Percentiles rank a stretch among this genome's conserved stretches.
Conservation (phyloP, 2,113 vertebrate species). For the Hippocampus barbouri region DNA sequence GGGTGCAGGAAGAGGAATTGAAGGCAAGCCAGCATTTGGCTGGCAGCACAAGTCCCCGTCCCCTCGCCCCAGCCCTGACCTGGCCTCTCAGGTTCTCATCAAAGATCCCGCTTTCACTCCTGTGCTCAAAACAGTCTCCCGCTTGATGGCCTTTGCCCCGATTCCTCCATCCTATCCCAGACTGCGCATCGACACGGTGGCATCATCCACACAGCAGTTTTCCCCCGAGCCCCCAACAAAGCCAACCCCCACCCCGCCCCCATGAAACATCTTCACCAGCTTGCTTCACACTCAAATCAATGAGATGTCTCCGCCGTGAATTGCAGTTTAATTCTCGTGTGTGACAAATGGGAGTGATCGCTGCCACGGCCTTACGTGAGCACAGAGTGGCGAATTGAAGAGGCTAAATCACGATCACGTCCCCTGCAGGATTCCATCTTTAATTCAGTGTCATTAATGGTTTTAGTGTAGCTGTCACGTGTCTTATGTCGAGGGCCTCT, state of each 20-base stretch:
- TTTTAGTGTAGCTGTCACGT: slow-evolving; percentile 43
- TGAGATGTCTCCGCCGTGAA: slow-evolving; percentile 38
- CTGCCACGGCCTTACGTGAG: slow-evolving; percentile 32
- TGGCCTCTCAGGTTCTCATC: slow-evolving; percentile 49
- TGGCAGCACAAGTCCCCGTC: slow-evolving; percentile 50
- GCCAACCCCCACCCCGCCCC: slow-evolving; percentile 25
- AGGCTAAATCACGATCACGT: slow-evolving; percentile 49
- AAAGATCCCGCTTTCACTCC: slow-evolving; percentile 28
- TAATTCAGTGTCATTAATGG: slow-evolving; percentile 55
- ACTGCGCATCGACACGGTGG: slow-evolving; percentile 23
- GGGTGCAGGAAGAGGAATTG: slow-evolving; percentile 56
- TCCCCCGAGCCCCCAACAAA: slow-evolving; percentile 39
- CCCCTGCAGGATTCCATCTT: slow-evolving; percentile 29
- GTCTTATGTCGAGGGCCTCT: slow-evolving; percentile 23
- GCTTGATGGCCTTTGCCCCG: slow-evolving; percentile 23
- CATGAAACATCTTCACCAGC: slow-evolving; percentile 6
- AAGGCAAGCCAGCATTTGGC: slow-evolving; percentile 46
- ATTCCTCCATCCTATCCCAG: slow-evolving; percentile 36
- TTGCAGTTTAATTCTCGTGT: slow-evolving; percentile 43
- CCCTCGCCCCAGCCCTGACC: slow-evolving; percentile 38
- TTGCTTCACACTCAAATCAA: slow-evolving; percentile 51
- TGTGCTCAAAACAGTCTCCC: slow-evolving; percentile 41
- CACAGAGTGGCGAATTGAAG: slow-evolving; percentile 51
- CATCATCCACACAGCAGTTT: slow-evolving; percentile 21
- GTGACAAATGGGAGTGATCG: slow-evolving; percentile 51